These are phyloP conservation scores for Lypha dubia DNA, from an alignment of 2,888 invertebrate genomes.

Conservation along the genomic window DNA sequence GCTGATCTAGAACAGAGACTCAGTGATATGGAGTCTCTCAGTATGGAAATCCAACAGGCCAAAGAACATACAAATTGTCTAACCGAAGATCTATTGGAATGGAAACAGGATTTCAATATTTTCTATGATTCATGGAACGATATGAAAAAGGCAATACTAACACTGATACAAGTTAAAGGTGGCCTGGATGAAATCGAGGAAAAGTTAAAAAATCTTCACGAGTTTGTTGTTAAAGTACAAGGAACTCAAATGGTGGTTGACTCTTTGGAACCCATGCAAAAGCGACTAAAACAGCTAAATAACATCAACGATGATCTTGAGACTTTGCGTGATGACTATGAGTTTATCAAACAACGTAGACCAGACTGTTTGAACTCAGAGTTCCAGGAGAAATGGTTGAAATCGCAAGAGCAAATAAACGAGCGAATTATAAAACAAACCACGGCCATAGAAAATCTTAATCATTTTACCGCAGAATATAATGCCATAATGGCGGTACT, in stretches of 20 bases:
- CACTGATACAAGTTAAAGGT: constrained; percentile 83
- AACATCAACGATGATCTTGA: constrained; percentile 78
- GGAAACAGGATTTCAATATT: constrained; percentile 82
- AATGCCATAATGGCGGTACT: constrained; percentile 79
- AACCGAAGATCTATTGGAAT: constrained; percentile 79
- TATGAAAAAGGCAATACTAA: constrained; percentile 81
- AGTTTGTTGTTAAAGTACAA: constrained; percentile 76
- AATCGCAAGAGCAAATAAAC: constrained; percentile 80
- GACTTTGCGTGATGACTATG: constrained; percentile 76
- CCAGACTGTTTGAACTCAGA: constrained; percentile 75
- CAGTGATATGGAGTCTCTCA: constrained; percentile 83
- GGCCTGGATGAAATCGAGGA: constrained; percentile 84
- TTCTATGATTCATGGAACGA: constrained; percentile 83
- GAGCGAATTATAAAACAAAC: constrained; percentile 83
- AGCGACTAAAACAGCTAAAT: constrained; percentile 79
- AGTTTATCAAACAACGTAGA: constrained; percentile 75
- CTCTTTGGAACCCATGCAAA: constrained; percentile 79
- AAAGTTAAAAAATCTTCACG: constrained; percentile 76
- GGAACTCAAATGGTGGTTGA: constrained; percentile 78
- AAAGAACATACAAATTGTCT: constrained; percentile 78
- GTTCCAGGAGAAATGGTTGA: constrained; percentile 79
- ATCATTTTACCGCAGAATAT: constrained; percentile 82
- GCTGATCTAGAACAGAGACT: constrained; percentile 81
- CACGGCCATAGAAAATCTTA: constrained; percentile 82
- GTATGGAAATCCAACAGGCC: constrained; percentile 81